Evolutionary conservation across 2,113 vertebrate species (phyloP), one percentile per base, ranked within the genome.

Genomic region (Raphicerus campestris): DNA sequence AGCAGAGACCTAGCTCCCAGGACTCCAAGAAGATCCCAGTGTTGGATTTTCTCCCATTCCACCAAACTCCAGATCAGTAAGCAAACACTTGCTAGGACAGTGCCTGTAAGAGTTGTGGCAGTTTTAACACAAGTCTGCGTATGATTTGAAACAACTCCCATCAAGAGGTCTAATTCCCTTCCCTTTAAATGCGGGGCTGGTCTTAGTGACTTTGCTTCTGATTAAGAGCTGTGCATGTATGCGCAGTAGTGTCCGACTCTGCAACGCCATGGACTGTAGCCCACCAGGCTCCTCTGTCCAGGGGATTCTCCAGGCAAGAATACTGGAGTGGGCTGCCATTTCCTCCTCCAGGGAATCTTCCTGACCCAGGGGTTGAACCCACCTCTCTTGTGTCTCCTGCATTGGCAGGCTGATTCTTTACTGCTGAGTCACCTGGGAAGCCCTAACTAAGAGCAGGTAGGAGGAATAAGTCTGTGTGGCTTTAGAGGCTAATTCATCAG

Each of bases 401-500:
- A 42, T 1, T 75, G 22, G 70, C 35, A 75, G 70, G 70, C 11
- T 0, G 22, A 42, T 26, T 42, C 35, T 75, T 75, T 26, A 42
- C 22, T 42, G 35, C 35, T 26, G 39, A 26, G 35, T 7, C 22
- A 26, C 22, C 70, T 75, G 70, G 70, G 70, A 75, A 75, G 11
- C 35, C 35, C 35, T 75, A 24, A 39, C 19, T 55, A 87, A 70
- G 51, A 63, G 30, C 60, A 93, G 61, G 17, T 58, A 80, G 47
- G 35, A 90, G 32, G 60, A 73, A 51, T 30, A 49, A 83, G 58
- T 82, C 63, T 85, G 7, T 17, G 55, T 86, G 70, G 7, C 14
- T 83, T 96, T 98, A 15, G 61, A 87, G 73, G 26, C 30, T 70
- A 53, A 39, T 89, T 97, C 53, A 66, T 87, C 58, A 94, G 19